Percentiles rank a stretch among this genome's conserved stretches.
phyloP scores from a whole-genome alignment of 2,888 invertebrate species.

The Leuctra nigra region DNA sequence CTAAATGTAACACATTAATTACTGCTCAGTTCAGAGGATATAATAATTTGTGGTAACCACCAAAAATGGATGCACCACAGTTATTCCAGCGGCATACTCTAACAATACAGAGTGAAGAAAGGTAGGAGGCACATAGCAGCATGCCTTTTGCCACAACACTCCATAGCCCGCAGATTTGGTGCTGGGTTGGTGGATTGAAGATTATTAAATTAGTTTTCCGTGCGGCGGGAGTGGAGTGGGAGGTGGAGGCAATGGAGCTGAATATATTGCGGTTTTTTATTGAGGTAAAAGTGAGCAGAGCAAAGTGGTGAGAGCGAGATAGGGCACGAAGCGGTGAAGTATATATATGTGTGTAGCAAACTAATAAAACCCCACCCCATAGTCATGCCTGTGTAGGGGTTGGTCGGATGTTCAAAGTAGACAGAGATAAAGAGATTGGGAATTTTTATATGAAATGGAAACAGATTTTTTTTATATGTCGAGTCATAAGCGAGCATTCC shows the following conservation, averaged over 20 bases:
- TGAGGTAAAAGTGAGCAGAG: slow-evolving; percentile 18
- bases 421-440: slow-evolving; percentile 13
- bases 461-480: slow-evolving; percentile 13
- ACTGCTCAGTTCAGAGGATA: no score
- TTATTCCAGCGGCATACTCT: no score
- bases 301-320: slow-evolving; percentile 13
- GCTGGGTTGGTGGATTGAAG: not conserved
- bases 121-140: no score
- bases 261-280: slow-evolving; percentile 19
- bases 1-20: no score
- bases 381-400: not conserved
- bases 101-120: no score
- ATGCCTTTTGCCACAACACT: no score
- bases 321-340: not conserved
- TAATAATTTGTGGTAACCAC: no score
- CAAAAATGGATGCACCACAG: no score
- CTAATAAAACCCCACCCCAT: slow-evolving; percentile 12
- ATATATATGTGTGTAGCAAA: slow-evolving; percentile 4
- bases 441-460: slow-evolving; percentile 16
- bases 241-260: slow-evolving; percentile 15
- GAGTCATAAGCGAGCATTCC: slow-evolving; percentile 5
- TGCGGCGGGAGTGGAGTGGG: not conserved
- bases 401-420: slow-evolving; percentile 1
- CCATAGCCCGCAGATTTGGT: not conserved
- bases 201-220: slow-evolving; percentile 19